Evolutionary conservation across 2,797 vertebrate species (phyloP).

Genomic region (Graptemys geographica): DNA sequence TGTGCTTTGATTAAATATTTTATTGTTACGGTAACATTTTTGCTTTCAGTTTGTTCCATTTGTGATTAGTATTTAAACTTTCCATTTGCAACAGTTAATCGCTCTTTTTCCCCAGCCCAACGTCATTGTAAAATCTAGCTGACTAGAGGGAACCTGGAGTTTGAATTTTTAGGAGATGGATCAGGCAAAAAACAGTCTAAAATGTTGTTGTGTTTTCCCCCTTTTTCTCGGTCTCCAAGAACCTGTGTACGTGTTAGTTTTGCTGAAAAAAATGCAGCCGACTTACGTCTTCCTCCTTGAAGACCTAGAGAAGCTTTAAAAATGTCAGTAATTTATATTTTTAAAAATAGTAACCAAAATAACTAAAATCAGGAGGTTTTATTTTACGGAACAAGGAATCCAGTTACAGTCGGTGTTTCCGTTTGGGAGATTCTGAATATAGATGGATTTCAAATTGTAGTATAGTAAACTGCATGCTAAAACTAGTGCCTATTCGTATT

Average conservation of each 20-base stretch:
- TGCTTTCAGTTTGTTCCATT: slow-evolving; percentile 73
- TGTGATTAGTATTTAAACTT: slow-evolving; percentile 78
- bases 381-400: slow-evolving; percentile 60
- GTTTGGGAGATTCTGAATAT: slow-evolving; percentile 75
- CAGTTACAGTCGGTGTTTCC: slow-evolving; percentile 73
- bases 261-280: slow-evolving; percentile 53
- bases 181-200: slow-evolving; percentile 73
- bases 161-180: slow-evolving; percentile 76
- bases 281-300: slow-evolving; percentile 67
- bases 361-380: slow-evolving; percentile 38
- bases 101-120: slow-evolving; percentile 69
- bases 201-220: slow-evolving; percentile 47
- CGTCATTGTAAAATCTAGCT: slow-evolving; percentile 77
- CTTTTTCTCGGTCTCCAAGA: slow-evolving; percentile 55
- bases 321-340: slow-evolving; percentile 54
- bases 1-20: slow-evolving; percentile 82
- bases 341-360: slow-evolving; percentile 48
- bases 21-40: slow-evolving; percentile 78
- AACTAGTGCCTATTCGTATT: slow-evolving; percentile 79
- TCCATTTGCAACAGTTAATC: slow-evolving; percentile 75
- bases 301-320: slow-evolving; percentile 62
- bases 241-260: slow-evolving; percentile 59
- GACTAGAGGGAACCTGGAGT: slow-evolving; percentile 68
- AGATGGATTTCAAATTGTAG: slow-evolving; percentile 78
- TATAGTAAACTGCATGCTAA: slow-evolving; percentile 82